Evolutionary conservation across 2,888 invertebrate genomes (phyloP).

Genomic region (Drosophila conformis): DNA sequence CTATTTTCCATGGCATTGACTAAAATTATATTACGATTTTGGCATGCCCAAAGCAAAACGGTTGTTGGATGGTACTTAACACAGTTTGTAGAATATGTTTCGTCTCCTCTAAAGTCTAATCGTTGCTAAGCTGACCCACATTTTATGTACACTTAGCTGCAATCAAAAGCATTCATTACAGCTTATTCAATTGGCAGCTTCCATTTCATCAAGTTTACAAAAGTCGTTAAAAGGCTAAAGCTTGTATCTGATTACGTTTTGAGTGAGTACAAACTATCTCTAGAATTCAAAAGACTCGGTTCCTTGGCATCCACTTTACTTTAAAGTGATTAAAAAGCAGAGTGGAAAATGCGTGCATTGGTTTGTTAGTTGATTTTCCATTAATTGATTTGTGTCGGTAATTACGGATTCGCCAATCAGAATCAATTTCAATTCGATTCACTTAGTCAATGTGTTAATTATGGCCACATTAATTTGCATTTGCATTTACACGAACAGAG

Average conservation of each 20-base stretch:
- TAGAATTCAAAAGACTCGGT: neutral
- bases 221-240: neutral
- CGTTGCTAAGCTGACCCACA: neutral
- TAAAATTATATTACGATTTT: neutral
- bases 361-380: constrained; percentile 17
- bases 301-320: constrained; percentile 6
- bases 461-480: constrained; percentile 27
- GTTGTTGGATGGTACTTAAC: neutral
- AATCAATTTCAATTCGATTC: constrained; percentile 33
- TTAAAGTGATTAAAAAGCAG: constrained; percentile 39
- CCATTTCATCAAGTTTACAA: neutral
- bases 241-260: neutral
- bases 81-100: neutral
- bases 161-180: neutral
- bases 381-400: constrained; percentile 34
- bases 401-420: constrained; percentile 41
- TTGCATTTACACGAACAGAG: constrained; percentile 48
- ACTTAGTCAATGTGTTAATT: constrained; percentile 59
- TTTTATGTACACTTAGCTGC: neutral
- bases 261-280: neutral
- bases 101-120: neutral
- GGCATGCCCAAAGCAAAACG: neutral
- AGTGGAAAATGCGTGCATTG: constrained; percentile 8
- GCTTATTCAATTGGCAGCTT: neutral
- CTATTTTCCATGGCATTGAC: neutral